Evolutionary conservation across 1,140 invertebrate genomes (phyloP).

Genomic region (Nebria ingens): DNA sequence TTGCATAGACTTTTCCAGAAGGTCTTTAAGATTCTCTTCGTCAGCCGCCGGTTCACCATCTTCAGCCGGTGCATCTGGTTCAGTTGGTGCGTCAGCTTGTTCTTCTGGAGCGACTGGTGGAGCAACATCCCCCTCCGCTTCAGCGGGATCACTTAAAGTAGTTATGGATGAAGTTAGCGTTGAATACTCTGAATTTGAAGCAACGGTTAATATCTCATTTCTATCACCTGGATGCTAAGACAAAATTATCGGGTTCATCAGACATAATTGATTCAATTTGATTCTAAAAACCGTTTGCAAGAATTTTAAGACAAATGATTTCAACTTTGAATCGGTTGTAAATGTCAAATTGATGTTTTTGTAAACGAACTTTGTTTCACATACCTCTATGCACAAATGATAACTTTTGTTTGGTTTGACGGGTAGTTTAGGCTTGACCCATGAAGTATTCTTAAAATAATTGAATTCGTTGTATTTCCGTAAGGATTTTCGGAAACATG

Average conservation of each 20-base stretch:
- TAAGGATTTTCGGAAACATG: slow-evolving; percentile 19
- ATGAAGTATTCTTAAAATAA: neutral
- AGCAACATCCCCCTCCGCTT: too few species aligned
- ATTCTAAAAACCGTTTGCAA: too few species aligned
- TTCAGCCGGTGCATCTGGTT: neutral
- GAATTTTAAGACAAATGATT: too few species aligned
- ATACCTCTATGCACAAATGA: slow-evolving; percentile 17
- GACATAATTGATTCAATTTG: too few species aligned
- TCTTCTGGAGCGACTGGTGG: neutral
- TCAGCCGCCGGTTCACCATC: neutral
- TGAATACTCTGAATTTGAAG: too few species aligned
- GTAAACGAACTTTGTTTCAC: slow-evolving; percentile 13
- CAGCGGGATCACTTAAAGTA: too few species aligned
- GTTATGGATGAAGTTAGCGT: too few species aligned
- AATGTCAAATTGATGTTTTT: too few species aligned
- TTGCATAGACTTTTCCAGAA: neutral
- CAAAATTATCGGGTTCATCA: too few species aligned
- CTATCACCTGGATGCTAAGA: too few species aligned
- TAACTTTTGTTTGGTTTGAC: neutral
- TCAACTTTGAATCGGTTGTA: too few species aligned
- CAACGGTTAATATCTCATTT: too few species aligned
- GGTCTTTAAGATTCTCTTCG: neutral
- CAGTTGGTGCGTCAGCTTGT: neutral
- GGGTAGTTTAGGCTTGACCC: neutral
- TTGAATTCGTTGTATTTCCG: slow-evolving; percentile 19